Base-by-base conservation (phyloP, 2,888 invertebrate species). In the Biston stratarius region DNA sequence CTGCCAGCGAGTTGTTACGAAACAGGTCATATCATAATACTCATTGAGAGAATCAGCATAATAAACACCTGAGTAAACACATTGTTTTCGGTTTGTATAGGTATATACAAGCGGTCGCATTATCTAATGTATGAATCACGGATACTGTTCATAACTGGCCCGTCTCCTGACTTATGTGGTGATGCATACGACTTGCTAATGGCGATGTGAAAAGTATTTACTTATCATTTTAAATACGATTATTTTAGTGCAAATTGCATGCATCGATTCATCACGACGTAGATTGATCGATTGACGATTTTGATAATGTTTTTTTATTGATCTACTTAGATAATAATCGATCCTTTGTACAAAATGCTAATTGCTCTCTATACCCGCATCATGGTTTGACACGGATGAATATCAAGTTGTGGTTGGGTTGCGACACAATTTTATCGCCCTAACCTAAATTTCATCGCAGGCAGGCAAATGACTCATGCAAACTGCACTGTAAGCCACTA, bases 111-210 rank as follows among this genome's bases (percentile, higher is more conserved):
- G 55, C 80, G 79, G 76, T 80, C 83, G 81, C 81, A 83, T 85
- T 87, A 84, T 82, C 78, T 75, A 63, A 69, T 53, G 77, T 74
- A 81, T 90, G 88, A 90, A 82, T 89, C 87, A 88, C 76, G 68
- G 57, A 77, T 80, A 87, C 88, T 90, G 88, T 88, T 87, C 84
- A 82, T 81, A 67, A 77, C 75, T 79, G 76, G 74, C 24, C 72
- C 80, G 77, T 79, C 77, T 80, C 75, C 75, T 76, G 79, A 83
- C 84, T 81, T 85, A 83, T 87, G 84, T 83, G 81, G 81, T 77
- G 75, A 75, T 77, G 78, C 72, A 78, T 75, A 74, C 77, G 55
- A 55, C 55, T 77, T 79, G 69, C 63, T 65, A 73, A 76, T 76
- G 60, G 64, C 75, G 77, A 80, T 78, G 73, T 74, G 71, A 78